Evolutionary conservation across 1,140 invertebrate genomes (phyloP).

Genomic region (Palaemon carinicauda): DNA sequence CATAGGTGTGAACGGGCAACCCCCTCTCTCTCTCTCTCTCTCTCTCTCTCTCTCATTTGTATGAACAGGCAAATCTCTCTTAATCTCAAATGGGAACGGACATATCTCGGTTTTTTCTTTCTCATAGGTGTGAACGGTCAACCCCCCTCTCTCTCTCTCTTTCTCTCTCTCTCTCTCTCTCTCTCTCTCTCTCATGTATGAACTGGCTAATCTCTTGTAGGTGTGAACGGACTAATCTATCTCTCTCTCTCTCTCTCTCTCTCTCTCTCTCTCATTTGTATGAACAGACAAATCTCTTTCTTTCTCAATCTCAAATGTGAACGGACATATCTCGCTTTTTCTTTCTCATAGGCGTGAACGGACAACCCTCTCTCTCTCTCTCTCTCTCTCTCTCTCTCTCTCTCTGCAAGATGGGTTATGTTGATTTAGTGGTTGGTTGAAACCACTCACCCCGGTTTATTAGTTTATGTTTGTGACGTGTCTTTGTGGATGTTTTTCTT

Average conservation of each 20-base stretch:
- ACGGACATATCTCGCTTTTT: background rate
- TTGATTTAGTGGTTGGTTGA: no score
- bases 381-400: background rate
- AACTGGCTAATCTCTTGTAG: no score
- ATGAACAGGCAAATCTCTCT: no score
- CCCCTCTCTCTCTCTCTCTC: background rate
- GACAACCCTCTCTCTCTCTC: background rate
- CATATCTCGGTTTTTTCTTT: background rate
- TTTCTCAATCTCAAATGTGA: background rate
- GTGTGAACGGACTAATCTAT: background rate
- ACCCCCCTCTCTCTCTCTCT: background rate
- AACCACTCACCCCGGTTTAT: no score
- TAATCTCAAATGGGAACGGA: no score
- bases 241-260: background rate
- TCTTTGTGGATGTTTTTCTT: no score
- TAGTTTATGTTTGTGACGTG: no score
- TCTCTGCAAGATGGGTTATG: no score
- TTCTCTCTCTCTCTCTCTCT: background rate
- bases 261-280: background rate
- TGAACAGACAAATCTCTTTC: background rate
- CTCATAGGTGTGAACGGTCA: no score
- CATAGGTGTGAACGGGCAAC: no score
- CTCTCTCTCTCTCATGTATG: background rate
- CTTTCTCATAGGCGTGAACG: background rate
- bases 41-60: background rate